Percentiles rank a stretch among this genome's conserved stretches.
These are phyloP conservation scores for Prosopocoilus inquinatus DNA, from an alignment of 2,888 invertebrate genomes.

Conservation along the genomic window DNA sequence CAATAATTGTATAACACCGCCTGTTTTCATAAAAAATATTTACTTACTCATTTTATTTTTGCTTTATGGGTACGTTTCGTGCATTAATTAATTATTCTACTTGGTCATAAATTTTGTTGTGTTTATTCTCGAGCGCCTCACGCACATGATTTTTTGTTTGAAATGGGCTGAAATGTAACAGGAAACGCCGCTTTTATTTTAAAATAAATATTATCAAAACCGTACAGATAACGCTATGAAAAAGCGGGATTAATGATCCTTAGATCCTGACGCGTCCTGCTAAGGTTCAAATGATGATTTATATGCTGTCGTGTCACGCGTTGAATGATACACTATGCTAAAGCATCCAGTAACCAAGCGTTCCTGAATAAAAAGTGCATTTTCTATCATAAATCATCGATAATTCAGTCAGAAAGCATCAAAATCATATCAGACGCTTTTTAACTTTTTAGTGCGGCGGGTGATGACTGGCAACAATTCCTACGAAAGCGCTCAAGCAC, in stretches of 20 bases:
- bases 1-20: too few relatives aligned
- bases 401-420: constrained; percentile 48
- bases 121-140: too few relatives aligned
- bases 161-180: too few relatives aligned
- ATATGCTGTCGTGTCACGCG: constrained; percentile 41
- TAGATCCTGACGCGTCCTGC: constrained; percentile 37
- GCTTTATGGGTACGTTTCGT: too few relatives aligned
- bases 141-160: too few relatives aligned
- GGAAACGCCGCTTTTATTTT: too few relatives aligned
- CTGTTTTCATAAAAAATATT: too few relatives aligned
- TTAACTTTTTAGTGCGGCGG: constrained; percentile 40
- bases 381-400: constrained; percentile 47
- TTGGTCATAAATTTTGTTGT: too few relatives aligned
- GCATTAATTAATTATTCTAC: too few relatives aligned
- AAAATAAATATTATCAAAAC: too few relatives aligned
- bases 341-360: constrained; percentile 41
- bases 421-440: constrained; percentile 46
- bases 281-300: constrained; percentile 49
- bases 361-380: constrained; percentile 43
- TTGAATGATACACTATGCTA: constrained; percentile 50
- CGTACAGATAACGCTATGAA: neutral
- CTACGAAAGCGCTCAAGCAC: constrained; percentile 6
- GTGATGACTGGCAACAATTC: constrained; percentile 23
- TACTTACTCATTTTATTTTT: too few relatives aligned
- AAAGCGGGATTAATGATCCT: constrained; percentile 42